Evolutionary conservation across 2,797 vertebrate genomes (phyloP), one percentile per base, ranked within the genome.

Genomic region (Threskiornis aethiopicus): DNA sequence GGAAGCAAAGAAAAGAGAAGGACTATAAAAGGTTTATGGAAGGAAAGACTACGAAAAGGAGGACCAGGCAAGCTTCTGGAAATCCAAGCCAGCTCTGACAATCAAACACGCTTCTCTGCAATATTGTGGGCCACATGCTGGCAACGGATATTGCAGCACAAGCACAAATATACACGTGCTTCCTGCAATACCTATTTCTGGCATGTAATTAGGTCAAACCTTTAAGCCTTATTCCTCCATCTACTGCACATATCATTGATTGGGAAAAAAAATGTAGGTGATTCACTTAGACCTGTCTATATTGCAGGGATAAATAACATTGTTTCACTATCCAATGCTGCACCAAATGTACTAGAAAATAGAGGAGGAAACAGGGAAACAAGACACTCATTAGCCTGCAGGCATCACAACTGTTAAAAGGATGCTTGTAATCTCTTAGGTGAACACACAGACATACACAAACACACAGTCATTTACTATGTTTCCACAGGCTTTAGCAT

Each of bases 401-500:
- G 67, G 69, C 49, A 96, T 35, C 61, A 39, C 20, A 88, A 42
- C 51, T 33, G 19, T 62, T 42, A 19, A 84, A 91, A 57, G 20
- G 35, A 76, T 84, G 62, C 39, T 79, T 93, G 57, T 41, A 72
- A 54, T 28, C 17, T 10, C 64, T 47, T 44, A 42, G 47, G 16
- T 59, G 42, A 91, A 66, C 61, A 90, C 15, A 72, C 11, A 64
- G 15, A 64, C 16, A 17, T 10, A 54, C 44, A 80, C 51, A 84
- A 58, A 92, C 21, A 70, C 29, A 39, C 10, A 86, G 41, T 19
- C 33, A 51, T 88, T 83, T 80, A 80, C n/a, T 73, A 16, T n/a
- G 55, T 72, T 88, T 93, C 73, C 72, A 91, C 20, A 70, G 65
- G 31, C 72, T 94, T 93, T 77, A 77, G 55, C 21, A 62, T 93